Conservation (phyloP, 1,140 invertebrate genomes). For the Mylabris phalerata region DNA sequence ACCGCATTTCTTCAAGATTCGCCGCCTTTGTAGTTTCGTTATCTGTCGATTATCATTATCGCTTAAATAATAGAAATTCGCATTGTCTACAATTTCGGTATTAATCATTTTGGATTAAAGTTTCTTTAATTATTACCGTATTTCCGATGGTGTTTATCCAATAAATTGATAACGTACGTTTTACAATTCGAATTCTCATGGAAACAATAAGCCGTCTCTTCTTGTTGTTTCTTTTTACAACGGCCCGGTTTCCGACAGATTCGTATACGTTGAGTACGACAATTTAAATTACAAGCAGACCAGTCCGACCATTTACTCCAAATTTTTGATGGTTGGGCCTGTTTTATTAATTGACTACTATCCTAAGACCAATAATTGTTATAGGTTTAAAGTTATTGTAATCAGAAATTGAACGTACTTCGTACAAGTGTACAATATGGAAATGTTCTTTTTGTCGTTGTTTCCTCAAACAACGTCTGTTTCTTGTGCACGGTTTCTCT, state of each 20-base stretch:
- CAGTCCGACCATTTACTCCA: slow-evolving; percentile 45
- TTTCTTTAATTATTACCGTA: not conserved
- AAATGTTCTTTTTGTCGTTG: slow-evolving; percentile 23
- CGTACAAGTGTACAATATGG: slow-evolving; percentile 28
- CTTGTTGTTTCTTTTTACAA: slow-evolving; percentile 65
- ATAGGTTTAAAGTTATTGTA: not conserved
- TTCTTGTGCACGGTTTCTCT: slow-evolving; percentile 30
- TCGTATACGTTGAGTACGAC: slow-evolving; percentile 46
- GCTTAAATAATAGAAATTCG: not conserved
- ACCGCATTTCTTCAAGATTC: slow-evolving; percentile 22
- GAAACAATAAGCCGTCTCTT: slow-evolving; percentile 78
- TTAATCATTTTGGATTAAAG: not conserved
- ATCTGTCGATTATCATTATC: not conserved
- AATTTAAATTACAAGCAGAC: slow-evolving; percentile 42
- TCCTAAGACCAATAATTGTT: slow-evolving; percentile 20
- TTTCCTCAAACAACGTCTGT: slow-evolving; percentile 17
- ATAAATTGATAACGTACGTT: slow-evolving; percentile 54
- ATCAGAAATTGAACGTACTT: slow-evolving; percentile 19
- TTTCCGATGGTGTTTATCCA: slow-evolving; percentile 14
- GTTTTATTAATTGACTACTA: slow-evolving; percentile 26
- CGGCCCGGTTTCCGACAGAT: slow-evolving; percentile 65
- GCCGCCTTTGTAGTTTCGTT: not conserved
- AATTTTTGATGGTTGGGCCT: slow-evolving; percentile 23
- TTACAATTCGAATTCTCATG: slow-evolving; percentile 72
- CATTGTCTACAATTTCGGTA: not conserved